These are phyloP conservation scores for Phengaris alcon DNA, from an alignment of 2,888 invertebrate genomes.

Conservation along the genomic window DNA sequence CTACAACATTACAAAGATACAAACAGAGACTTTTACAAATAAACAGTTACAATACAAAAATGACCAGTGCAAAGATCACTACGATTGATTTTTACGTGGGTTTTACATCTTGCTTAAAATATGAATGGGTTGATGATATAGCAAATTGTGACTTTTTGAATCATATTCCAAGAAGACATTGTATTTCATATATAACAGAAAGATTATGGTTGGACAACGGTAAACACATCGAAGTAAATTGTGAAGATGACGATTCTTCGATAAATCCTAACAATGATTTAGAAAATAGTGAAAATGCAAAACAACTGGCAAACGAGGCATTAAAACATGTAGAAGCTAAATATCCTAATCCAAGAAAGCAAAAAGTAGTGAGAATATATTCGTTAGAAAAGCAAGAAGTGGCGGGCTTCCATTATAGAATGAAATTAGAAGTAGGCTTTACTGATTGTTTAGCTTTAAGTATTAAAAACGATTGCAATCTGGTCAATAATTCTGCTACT, in stretches of 20 bases:
- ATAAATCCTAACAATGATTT: conserved; percentile 58
- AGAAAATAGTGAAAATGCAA: conserved; percentile 56
- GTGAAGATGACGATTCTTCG: conserved; percentile 61
- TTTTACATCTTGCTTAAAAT: conserved; percentile 66
- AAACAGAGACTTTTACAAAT: conserved; percentile 61
- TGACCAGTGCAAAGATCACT: conserved; percentile 58
- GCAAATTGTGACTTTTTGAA: conserved; percentile 60
- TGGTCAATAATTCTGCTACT: conserved; percentile 43
- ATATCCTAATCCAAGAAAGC: conserved; percentile 63
- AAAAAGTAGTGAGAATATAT: conserved; percentile 63
- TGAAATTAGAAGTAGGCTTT: conserved; percentile 67
- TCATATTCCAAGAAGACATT: conserved; percentile 63
- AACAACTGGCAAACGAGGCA: conserved; percentile 56
- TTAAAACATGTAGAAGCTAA: conserved; percentile 69
- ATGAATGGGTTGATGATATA: conserved; percentile 60
- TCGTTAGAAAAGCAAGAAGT: conserved; percentile 66
- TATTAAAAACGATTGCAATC: conserved; percentile 50
- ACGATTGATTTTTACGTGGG: conserved; percentile 68
- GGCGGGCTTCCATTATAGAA: conserved; percentile 65
- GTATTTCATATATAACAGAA: conserved; percentile 58
- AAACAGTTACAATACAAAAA: conserved; percentile 58
- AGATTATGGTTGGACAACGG: conserved; percentile 61
- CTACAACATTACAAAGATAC: conserved; percentile 56
- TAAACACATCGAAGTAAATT: conserved; percentile 57
- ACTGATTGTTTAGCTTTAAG: conserved; percentile 65